Evolutionary conservation across 2,113 vertebrate genomes (phyloP).

Genomic region (Ceuthmochares aereus): DNA sequence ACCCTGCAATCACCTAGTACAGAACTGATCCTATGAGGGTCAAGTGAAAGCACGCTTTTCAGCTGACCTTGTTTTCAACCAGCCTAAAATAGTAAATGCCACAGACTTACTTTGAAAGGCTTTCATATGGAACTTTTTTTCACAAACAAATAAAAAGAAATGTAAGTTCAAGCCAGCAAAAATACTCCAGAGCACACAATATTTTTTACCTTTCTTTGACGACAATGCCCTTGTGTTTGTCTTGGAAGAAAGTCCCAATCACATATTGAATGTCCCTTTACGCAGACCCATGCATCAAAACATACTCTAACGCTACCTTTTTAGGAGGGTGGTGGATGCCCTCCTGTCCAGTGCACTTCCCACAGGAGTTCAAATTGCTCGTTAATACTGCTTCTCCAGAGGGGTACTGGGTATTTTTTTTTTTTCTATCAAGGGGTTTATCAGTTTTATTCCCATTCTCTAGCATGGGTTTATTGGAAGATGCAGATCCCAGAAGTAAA

Average conservation of each 20-base stretch:
- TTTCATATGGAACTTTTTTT: not conserved
- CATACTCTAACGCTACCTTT: not conserved
- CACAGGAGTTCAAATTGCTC: not conserved
- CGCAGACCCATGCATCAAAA: not conserved
- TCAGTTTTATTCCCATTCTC: not conserved
- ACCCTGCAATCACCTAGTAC: not conserved
- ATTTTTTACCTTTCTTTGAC: not conserved
- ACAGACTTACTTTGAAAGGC: not conserved
- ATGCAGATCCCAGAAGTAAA: not conserved
- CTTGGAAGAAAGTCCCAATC: not conserved
- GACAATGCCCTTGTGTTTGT: not conserved
- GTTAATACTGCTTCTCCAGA: not conserved
- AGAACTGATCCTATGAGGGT: not conserved
- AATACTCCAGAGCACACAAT: not conserved
- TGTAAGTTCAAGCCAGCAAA: not conserved
- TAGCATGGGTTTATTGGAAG: not conserved
- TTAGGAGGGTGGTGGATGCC: not conserved
- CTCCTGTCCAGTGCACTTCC: not conserved
- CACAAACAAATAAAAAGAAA: not conserved
- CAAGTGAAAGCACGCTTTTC: not conserved
- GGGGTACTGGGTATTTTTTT: fast-evolving
- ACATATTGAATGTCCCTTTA: not conserved
- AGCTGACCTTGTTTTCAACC: not conserved
- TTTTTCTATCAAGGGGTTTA: fast-evolving
- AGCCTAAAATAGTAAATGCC: not conserved